phyloP scores from a whole-genome alignment of 2,797 vertebrate genomes.

The Spondyliosoma cantharus region DNA sequence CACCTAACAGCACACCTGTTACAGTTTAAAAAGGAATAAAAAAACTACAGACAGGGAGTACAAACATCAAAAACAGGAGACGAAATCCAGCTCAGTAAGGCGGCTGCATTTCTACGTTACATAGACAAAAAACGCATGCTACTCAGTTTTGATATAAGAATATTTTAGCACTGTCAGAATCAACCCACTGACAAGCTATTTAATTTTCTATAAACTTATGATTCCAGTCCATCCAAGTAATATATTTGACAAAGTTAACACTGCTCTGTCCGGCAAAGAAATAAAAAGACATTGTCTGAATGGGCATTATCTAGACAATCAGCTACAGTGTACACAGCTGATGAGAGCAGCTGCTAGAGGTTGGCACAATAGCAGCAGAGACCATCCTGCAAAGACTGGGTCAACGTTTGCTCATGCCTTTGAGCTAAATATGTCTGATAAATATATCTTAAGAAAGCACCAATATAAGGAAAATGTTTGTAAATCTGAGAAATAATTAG shows the following conservation, averaged over 20 bases:
- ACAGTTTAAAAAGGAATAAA: too few species aligned
- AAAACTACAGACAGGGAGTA: too few species aligned
- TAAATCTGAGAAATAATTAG: neutral
- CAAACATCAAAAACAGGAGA: too few species aligned
- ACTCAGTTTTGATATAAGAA: neutral
- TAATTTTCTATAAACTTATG: conserved; percentile 8
- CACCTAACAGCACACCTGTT: too few species aligned
- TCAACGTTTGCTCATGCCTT: conserved; percentile 6
- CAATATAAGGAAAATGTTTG: neutral
- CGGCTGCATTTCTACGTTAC: too few species aligned
- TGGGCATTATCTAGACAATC: conserved; percentile 24
- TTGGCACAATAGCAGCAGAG: conserved; percentile 4
- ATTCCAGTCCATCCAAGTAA: neutral
- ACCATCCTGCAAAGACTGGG: conserved; percentile 7
- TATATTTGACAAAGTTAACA: neutral
- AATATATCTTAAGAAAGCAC: neutral
- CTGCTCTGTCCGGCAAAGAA: conserved; percentile 29
- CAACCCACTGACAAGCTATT: neutral
- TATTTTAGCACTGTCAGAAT: neutral
- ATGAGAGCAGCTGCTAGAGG: conserved; percentile 49
- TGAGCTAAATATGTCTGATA: neutral
- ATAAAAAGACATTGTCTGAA: conserved; percentile 25
- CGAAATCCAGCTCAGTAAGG: too few species aligned
- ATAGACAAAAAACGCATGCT: neutral
- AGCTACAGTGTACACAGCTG: conserved; percentile 41